phyloP scores from a whole-genome alignment of 2,113 vertebrate genomes.

The Chrysemys picta region DNA sequence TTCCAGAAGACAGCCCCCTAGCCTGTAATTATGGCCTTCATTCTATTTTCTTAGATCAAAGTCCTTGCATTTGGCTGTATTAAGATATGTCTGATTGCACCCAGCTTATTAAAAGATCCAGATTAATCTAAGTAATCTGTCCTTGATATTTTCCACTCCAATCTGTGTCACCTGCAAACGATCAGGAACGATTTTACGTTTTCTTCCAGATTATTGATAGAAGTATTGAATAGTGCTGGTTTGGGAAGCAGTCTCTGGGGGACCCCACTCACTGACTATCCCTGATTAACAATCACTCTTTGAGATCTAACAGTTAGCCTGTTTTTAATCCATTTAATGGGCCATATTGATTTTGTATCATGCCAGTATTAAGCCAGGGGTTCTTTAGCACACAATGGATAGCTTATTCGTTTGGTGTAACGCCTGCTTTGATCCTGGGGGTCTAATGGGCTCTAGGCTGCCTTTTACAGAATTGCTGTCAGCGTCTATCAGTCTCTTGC shows the following conservation, averaged over 20 bases:
- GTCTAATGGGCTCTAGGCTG: not conserved
- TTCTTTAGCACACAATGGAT: slow-evolving; percentile 50
- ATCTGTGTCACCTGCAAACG: slow-evolving; percentile 45
- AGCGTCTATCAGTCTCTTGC: not conserved
- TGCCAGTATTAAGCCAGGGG: slow-evolving; percentile 29
- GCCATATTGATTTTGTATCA: slow-evolving; percentile 51
- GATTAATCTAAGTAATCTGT: slow-evolving; percentile 3
- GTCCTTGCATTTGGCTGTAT: rapidly evolving
- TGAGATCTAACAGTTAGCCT: slow-evolving; percentile 41
- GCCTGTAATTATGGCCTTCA: not conserved
- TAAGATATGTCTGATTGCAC: not conserved
- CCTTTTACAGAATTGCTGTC: not conserved
- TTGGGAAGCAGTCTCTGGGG: not conserved
- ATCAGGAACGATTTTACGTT: slow-evolving; percentile 61
- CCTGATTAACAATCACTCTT: slow-evolving; percentile 27
- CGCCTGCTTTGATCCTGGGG: not conserved
- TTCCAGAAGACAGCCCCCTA: not conserved
- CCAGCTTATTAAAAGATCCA: not conserved
- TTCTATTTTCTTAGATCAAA: not conserved
- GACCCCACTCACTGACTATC: slow-evolving; percentile 21
- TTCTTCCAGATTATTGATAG: slow-evolving; percentile 63
- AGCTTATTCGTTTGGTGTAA: slow-evolving; percentile 49
- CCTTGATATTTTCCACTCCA: not conserved
- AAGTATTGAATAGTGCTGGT: slow-evolving; percentile 40
- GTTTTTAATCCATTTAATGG: slow-evolving; percentile 67